Base-by-base conservation (phyloP, 2,113 vertebrate genomes). In the Bothrops jararaca region DNA sequence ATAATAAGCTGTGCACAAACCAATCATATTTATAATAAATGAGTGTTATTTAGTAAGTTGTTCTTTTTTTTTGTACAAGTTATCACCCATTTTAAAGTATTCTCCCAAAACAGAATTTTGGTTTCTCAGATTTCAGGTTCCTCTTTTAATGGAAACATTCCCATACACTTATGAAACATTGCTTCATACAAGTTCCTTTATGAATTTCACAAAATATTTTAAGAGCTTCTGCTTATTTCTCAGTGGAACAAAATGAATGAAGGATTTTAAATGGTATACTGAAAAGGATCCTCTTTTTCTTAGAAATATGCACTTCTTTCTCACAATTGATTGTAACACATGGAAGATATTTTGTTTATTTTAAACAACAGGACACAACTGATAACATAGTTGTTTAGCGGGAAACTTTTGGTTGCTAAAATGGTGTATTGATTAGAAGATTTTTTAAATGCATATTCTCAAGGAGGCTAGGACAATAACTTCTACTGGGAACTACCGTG, bases 201-300 rank as follows among this genome's bases (percentile, higher is more conserved):
- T 91, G 91, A 60, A 93, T 96, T 97, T 95, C 92, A 89, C 42
- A 96, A 95, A 52, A 48, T 86, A 85, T 96, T 95, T 89, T 88
- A 80, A 94, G 93, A 60, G 1, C 94, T 95, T 94, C 92, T 91
- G 94, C 94, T 96, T 95, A 93, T 95, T 96, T 95, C 92, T 91
- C 86, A 94, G 91, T 95, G 91, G 92, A 95, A 89, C 18, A 95
- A 95, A 34, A 93, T 26, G 3, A 60, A 45, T 96, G 96, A 91
- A 88, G 94, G 95, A 90, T 95, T 93, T 95, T 88, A 91, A 92
- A 95, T 96, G 92, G 92, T 93, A 95, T 94, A 95, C 91, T 95
- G 80, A 96, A 96, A 50, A 95, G 95, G 95, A 85, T 88, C 94
- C 91, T 90, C 15, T 48, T 85, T 95, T 92, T 90, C 13, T 48